Percentiles rank a stretch among this genome's conserved stretches.
Evolutionary conservation across 2,888 invertebrate genomes (phyloP).

Genomic region (Brenthis daphne): DNA sequence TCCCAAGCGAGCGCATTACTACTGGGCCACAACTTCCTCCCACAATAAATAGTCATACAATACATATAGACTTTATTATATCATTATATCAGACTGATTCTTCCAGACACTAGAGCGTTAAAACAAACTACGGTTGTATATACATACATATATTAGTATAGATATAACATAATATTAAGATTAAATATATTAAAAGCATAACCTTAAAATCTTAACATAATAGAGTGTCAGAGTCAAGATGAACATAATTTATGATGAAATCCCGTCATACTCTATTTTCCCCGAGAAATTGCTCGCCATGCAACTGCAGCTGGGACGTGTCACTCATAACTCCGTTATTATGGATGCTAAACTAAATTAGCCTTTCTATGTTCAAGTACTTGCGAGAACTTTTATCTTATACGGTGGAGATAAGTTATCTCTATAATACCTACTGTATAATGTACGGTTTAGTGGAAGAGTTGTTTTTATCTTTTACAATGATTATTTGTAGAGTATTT

Average conservation of each 20-base stretch:
- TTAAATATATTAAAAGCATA: not conserved
- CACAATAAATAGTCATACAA: no score
- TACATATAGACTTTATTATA: no score
- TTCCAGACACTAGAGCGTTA: no score
- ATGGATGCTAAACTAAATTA: constrained; percentile 33
- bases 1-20: no score
- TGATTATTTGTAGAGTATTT: no score
- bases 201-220: constrained; percentile 11
- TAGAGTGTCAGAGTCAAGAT: constrained; percentile 14
- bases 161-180: not conserved
- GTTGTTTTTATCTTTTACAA: no score
- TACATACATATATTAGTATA: no score
- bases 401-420: not conserved
- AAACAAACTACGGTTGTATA: no score
- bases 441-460: not conserved
- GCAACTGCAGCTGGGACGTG: constrained; percentile 50
- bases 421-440: constrained; percentile 1
- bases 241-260: constrained; percentile 26
- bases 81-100: no score
- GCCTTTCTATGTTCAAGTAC: constrained; percentile 18
- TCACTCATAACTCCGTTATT: constrained; percentile 47
- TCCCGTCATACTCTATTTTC: constrained; percentile 27
- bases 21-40: no score
- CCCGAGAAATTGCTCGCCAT: constrained; percentile 47
- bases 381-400: constrained; percentile 15